Evolutionary conservation across 64 coral and sea anemone species (phyloP), one percentile per base, ranked within the genome.

Genomic region (Stylophora pistillata): DNA sequence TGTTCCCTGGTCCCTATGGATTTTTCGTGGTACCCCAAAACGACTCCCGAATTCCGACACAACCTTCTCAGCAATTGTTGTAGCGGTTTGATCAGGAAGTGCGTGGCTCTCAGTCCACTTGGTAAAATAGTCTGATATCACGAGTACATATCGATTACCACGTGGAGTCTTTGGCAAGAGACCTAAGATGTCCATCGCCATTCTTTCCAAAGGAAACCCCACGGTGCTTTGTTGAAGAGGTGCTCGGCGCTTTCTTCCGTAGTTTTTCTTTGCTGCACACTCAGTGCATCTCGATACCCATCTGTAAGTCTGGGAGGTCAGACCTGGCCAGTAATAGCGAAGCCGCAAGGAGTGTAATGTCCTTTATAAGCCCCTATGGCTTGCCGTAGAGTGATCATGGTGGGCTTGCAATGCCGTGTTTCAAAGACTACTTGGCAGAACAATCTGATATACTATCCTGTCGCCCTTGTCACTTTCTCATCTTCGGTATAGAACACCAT

Each of bases 251-350:
- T 75, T 88, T 15, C 56, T 72, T 30, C 90, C 90, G 20, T 15
- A 86, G 17, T 27, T 71, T n/a, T 87, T 93, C 37, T 83, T 93
- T 15, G 85, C 66, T 17, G 76, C 91, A 55, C 91, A 88, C 23
- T 87, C 91, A 74, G 88, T 77, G 68, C 91, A 93, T 55, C 66
- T 21, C 64, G 18, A 83, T 15, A 88, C 85, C 86, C 91, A 93
- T 15, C 72, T 74, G 9, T 89, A 16, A 5, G 76, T 69, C 23
- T 74, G 53, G 2, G 54, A 56, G 12, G 85, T 89, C 23, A 62
- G 26, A 13, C 86, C 86, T 31, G 86, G 77, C 91, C 86, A 93
- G 78, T 69, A 95, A 53, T 84, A 91, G 14, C 85, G 85, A 20
- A 30, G 17, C 15, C 93, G 70, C 15, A 91, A 15, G 10, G 84